phyloP scores from a whole-genome alignment of 2,888 invertebrate genomes.

The Thelaira solivaga region DNA sequence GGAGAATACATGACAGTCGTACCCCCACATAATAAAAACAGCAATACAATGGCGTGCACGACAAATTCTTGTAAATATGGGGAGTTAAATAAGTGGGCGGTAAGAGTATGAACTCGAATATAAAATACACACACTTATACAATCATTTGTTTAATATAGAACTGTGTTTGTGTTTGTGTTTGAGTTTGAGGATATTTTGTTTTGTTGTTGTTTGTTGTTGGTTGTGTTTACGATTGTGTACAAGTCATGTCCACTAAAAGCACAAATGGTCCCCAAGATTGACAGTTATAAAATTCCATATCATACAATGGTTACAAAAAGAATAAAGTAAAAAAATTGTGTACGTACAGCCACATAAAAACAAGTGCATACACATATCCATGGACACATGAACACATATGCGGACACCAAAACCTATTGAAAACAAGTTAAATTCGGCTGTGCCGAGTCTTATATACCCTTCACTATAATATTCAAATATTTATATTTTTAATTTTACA shows the following conservation, averaged over 20 bases:
- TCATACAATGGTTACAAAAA: slow-evolving; percentile 23
- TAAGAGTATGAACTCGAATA: slow-evolving; percentile 8
- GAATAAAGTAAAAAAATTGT: not conserved
- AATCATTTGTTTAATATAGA: slow-evolving; percentile 14
- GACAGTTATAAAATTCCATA: slow-evolving; percentile 52
- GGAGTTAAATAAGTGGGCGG: slow-evolving; percentile 46
- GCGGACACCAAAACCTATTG: too few relatives aligned
- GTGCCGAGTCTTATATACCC: too few relatives aligned
- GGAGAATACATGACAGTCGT: slow-evolving; percentile 46
- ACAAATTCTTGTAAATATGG: slow-evolving; percentile 33
- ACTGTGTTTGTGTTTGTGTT: slow-evolving; percentile 8
- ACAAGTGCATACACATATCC: slow-evolving; percentile 4
- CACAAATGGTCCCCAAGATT: slow-evolving; percentile 56
- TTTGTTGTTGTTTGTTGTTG: slow-evolving; percentile 13
- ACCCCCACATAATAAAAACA: slow-evolving; percentile 19
- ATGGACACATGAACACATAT: not conserved
- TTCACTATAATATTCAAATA: too few relatives aligned
- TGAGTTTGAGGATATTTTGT: not conserved
- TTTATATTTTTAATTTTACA: too few relatives aligned
- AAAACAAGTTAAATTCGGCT: too few relatives aligned
- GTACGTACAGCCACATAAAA: not conserved
- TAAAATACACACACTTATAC: not conserved
- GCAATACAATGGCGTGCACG: slow-evolving; percentile 19
- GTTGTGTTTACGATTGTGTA: not conserved
- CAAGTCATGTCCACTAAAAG: slow-evolving; percentile 58